These are phyloP conservation scores for Leptinotarsa undecemlineata DNA, from an alignment of 1,140 invertebrate species.

Conservation along the genomic window DNA sequence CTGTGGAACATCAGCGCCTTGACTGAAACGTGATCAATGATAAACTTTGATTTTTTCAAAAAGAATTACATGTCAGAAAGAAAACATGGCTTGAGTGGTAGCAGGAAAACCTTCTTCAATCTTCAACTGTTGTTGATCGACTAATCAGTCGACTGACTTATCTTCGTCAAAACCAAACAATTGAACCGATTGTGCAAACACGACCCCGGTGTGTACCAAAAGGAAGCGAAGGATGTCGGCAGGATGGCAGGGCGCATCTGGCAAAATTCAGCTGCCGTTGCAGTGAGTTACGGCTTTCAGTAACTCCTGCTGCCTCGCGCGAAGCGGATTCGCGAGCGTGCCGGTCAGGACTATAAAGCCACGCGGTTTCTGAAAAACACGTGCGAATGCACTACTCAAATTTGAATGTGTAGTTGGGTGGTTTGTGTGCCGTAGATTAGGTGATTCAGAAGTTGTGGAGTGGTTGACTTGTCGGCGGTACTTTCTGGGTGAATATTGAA, in stretches of 20 bases:
- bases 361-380: slow-evolving; percentile 1
- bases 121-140: no score
- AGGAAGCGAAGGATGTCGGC: neutral
- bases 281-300: slow-evolving; percentile 18
- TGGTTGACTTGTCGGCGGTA: neutral
- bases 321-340: slow-evolving; percentile 4
- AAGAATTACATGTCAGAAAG: no score
- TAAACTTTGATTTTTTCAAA: no score
- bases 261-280: slow-evolving; percentile 9
- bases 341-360: neutral
- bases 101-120: no score
- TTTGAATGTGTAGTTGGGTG: neutral
- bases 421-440: neutral
- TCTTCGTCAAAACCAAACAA: no score
- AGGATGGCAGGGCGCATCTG: slow-evolving; percentile 18
- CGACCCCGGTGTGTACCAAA: neutral
- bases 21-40: no score
- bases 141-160: no score
- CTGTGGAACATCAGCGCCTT: no score
- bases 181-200: no score
- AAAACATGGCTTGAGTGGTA: no score
- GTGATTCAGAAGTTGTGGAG: neutral
- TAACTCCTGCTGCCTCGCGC: slow-evolving; percentile 12
- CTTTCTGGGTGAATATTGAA: neutral
- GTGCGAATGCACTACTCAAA: neutral